Evolutionary conservation across 2,113 vertebrate species (phyloP), one percentile per base, ranked within the genome.

Genomic region (Spermophilus dauricus): DNA sequence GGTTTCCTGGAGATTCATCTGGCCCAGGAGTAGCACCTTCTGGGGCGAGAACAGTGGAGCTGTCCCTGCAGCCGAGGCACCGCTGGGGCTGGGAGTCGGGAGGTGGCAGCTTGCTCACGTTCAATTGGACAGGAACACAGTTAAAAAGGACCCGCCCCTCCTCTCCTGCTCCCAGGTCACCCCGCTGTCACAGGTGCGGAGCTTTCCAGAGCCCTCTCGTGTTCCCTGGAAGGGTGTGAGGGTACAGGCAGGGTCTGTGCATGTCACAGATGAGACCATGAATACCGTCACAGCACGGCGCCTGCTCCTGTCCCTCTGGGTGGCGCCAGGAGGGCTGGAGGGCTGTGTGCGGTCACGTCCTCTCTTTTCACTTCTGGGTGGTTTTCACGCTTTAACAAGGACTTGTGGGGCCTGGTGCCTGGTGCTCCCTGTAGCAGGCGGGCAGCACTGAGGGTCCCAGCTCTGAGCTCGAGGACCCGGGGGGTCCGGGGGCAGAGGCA

Each of bases 231-330:
- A 56, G 73, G 48, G 28, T 0, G 3, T 1, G 17, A 61, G 42
- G 5, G 11, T 2, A 14, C 4, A 45, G 0, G 26, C 0, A 16
- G 28, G 1, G 13, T 34, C 56, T 81, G 13, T 14, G 53, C 6
- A 5, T 0, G 34, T 53, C 37, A 39, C 26, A 34, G 4, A n/a
- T 65, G 28, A 34, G 69, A 58, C 69, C 37, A 18, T 0, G 13
- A 34, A 39, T 0, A 1, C 8, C 1, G 4, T 10, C 11, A 0
- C 0, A 51, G 2, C 0, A 22, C 0, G 11, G 91, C 0, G 2
- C 24, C 4, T 14, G 32, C 5, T 28, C 51, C 8, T 34, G 16
- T 32, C 72, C 2, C 14, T 6, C 1, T 13, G n/a, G 4, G 0
- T 2, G 1, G 0, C n/a, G 45, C 26, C 24, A 61, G 76, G 34